A percentile compares a stretch with the other conserved stretches of the same genome.
Conservation (phyloP, 1,140 invertebrate genomes). For the Temnothorax curvispinosus region DNA sequence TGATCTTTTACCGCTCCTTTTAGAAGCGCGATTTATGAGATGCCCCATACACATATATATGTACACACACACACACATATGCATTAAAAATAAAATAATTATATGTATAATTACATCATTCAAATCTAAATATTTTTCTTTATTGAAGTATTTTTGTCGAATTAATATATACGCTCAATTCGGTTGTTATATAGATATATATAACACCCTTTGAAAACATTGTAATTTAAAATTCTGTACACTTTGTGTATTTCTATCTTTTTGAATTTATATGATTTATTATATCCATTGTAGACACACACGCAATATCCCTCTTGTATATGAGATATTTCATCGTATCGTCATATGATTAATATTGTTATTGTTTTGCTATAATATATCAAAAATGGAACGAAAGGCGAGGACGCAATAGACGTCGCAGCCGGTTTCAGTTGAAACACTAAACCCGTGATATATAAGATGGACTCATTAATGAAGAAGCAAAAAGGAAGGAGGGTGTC, state of each 20-base stretch:
- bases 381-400: background rate
- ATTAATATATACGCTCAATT: constrained; percentile 15
- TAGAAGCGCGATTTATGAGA: background rate
- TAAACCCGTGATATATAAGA: constrained; percentile 57
- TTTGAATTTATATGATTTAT: constrained; percentile 7
- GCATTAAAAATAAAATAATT: background rate
- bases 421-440: constrained; percentile 35
- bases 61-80: background rate
- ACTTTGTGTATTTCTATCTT: constrained; percentile 23
- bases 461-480: constrained; percentile 62
- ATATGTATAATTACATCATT: background rate
- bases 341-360: background rate
- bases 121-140: background rate
- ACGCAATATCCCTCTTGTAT: background rate
- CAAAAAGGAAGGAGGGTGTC: constrained; percentile 60
- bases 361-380: background rate
- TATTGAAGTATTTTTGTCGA: background rate
- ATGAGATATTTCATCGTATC: constrained; percentile 13
- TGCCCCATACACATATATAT: background rate
- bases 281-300: background rate
- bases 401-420: background rate
- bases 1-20: background rate
- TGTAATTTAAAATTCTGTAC: constrained; percentile 14
- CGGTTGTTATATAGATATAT: background rate
- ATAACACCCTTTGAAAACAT: constrained; percentile 8